These are phyloP conservation scores for Myotis vivesi DNA, from an alignment of 2,797 vertebrate species.

Conservation along the genomic window DNA sequence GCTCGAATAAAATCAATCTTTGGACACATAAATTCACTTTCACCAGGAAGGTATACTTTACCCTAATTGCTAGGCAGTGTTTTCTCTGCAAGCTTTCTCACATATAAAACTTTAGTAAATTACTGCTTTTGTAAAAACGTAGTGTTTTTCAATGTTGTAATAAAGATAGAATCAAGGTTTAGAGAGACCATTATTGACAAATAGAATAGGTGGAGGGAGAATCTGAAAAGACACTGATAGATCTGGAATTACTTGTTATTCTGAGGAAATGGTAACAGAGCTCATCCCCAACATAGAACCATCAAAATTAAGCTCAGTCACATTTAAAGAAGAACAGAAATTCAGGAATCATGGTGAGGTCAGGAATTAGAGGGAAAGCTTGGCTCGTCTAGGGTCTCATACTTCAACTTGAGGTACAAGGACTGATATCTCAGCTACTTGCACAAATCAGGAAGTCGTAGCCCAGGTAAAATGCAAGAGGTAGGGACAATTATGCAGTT, in stretches of 20 bases:
- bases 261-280: background rate
- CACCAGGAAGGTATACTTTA: background rate
- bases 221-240: background rate
- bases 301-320: background rate
- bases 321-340: background rate
- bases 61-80: background rate
- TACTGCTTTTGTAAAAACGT: background rate
- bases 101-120: constrained; percentile 21
- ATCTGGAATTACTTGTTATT: background rate
- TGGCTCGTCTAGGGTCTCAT: background rate
- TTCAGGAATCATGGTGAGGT: background rate
- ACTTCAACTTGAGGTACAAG: fast-evolving
- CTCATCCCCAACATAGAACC: background rate
- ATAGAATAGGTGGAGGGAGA: background rate
- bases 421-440: background rate
- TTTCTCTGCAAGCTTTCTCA: background rate
- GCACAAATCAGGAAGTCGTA: background rate
- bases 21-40: constrained; percentile 8
- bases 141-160: background rate
- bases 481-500: background rate
- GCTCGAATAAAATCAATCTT: constrained; percentile 14
- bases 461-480: background rate
- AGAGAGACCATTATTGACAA: background rate
- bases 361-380: background rate
- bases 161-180: background rate